A percentile compares a stretch with the other conserved stretches of the same genome.
phyloP scores from a whole-genome alignment of 2,797 vertebrate genomes.

The Staurois parvus region DNA sequence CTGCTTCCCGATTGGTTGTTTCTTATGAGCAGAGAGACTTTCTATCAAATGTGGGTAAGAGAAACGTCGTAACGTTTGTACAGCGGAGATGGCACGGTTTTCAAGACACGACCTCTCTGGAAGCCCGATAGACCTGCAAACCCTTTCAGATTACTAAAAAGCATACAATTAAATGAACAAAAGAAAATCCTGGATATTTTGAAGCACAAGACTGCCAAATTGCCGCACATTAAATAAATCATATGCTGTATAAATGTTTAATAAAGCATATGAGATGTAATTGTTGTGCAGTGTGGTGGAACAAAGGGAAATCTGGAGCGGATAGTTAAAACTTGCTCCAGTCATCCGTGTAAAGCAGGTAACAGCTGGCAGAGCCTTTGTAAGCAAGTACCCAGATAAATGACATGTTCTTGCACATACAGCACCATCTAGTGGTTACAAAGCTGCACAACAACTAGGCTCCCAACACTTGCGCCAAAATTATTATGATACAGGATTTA shows the following conservation, averaged over 20 bases:
- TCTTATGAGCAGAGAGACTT: too few species aligned
- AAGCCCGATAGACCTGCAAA: too few species aligned
- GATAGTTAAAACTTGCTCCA: background rate
- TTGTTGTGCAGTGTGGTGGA: background rate
- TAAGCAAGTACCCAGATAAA: background rate
- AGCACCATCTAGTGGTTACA: slow-evolving; percentile 9
- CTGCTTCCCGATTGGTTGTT: too few species aligned
- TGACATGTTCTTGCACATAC: background rate
- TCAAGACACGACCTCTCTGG: too few species aligned
- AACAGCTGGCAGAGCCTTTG: background rate
- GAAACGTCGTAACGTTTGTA: too few species aligned
- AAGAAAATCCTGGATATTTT: background rate
- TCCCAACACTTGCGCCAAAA: too few species aligned
- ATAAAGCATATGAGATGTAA: background rate
- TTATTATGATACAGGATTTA: too few species aligned
- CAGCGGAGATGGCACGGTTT: too few species aligned
- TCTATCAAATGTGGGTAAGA: too few species aligned
- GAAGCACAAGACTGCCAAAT: background rate
- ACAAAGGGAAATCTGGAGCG: background rate
- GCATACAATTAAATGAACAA: too few species aligned
- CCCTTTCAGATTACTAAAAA: too few species aligned
- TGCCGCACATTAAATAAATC: background rate
- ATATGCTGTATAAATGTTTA: background rate
- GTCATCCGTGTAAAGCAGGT: background rate
- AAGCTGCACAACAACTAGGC: too few species aligned